Base-by-base conservation (phyloP, 1,140 invertebrate genomes). In the Sinonovacula constricta region DNA sequence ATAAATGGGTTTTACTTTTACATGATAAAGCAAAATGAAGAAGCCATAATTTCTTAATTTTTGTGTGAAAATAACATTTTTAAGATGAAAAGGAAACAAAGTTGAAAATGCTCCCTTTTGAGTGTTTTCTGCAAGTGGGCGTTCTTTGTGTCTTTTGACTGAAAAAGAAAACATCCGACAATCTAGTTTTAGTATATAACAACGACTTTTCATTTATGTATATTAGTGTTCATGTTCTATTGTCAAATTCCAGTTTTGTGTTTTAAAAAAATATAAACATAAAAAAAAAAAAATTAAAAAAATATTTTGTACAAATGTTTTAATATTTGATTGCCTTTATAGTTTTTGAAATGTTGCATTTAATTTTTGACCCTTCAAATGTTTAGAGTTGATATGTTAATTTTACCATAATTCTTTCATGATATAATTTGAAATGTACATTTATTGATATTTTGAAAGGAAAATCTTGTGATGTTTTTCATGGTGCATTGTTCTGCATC, bases 41-140 rank as follows among this genome's bases (percentile, higher is more conserved):
- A n/a, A n/a, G n/a, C n/a, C n/a, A n/a, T n/a, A n/a, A n/a, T n/a
- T n/a, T n/a, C n/a, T n/a, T n/a, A n/a, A n/a, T n/a, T n/a, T 22
- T 3, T 53, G 24, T 53, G 18, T 53, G 24, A 15, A 53, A 3
- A n/a, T 53, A 22, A 53, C 18, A 12, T 62, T 24, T 67, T 51
- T 36, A 26, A 45, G 59, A 56, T 57, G 12, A 14, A 15, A 22
- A 15, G 22, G n/a, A n/a, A n/a, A n/a, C n/a, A n/a, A n/a, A n/a
- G n/a, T n/a, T n/a, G n/a, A 70, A 57, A 57, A 67, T 71, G 72
- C 86, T 88, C 86, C 88, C 88, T 89, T 88, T 89, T 89, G 88
- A 89, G 87, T 86, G 81, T 80, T 71, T 70, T 66, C 63, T 65
- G 7, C 72, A 45, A 79, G 63, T 65, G 79, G 76, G 81, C 78